phyloP scores from a whole-genome alignment of 2,888 invertebrate species.

The Hirtodrosophila confusa region DNA sequence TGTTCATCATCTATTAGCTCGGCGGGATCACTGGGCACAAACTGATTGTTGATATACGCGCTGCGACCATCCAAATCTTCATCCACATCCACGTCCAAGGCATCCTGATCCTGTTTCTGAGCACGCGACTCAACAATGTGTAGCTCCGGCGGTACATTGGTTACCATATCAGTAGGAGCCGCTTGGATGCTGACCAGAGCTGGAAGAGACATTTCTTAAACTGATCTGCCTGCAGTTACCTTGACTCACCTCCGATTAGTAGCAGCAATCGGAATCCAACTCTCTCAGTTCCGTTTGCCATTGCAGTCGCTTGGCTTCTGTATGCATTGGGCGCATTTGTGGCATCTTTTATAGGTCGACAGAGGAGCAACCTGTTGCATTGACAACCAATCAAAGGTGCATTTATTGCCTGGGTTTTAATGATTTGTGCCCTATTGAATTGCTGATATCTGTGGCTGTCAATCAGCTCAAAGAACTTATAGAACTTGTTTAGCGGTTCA shows the following conservation, averaged over 20 bases:
- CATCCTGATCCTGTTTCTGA: constrained; percentile 35
- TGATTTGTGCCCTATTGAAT: constrained; percentile 34
- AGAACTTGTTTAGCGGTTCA: constrained; percentile 51
- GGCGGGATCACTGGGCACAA: constrained; percentile 60
- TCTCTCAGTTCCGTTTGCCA: constrained; percentile 40
- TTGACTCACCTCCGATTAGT: constrained; percentile 44
- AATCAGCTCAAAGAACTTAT: constrained; percentile 58
- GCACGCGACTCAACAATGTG: constrained; percentile 42
- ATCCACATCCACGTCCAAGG: constrained; percentile 53
- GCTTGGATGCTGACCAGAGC: constrained; percentile 1
- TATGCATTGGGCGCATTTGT: constrained; percentile 24
- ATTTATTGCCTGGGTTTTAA: constrained; percentile 30
- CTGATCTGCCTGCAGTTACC: background rate
- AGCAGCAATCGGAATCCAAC: constrained; percentile 6
- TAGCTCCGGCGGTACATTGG: constrained; percentile 14
- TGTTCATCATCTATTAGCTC: constrained; percentile 53
- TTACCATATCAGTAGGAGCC: constrained; percentile 20
- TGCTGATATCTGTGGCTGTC: constrained; percentile 35
- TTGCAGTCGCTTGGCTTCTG: constrained; percentile 59
- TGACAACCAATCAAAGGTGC: constrained; percentile 45
- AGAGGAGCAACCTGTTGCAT: constrained; percentile 28
- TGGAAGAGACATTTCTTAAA: background rate
- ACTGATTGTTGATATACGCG: constrained; percentile 78
- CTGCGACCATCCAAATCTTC: constrained; percentile 72
- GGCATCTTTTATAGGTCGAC: constrained; percentile 57